Evolutionary conservation across 2,888 invertebrate genomes (phyloP).

Genomic region (Acronicta aceris): DNA sequence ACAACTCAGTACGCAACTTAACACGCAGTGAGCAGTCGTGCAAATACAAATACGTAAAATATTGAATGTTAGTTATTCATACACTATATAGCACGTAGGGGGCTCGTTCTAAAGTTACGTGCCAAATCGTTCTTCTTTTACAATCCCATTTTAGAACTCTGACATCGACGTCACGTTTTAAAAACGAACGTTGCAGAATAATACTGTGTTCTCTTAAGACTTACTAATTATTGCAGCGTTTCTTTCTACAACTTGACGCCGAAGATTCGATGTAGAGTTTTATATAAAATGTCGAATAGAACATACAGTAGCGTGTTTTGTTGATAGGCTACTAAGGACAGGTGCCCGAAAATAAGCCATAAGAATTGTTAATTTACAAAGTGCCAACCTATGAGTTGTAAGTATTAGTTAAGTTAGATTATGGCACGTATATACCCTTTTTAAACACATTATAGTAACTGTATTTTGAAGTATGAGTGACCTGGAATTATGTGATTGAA

Average conservation of each 20-base stretch:
- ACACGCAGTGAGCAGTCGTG: constrained; percentile 50
- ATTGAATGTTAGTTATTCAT: constrained; percentile 74
- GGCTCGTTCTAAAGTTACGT: constrained; percentile 66
- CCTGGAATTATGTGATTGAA: not conserved
- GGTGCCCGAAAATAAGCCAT: constrained; percentile 38
- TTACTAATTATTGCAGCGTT: constrained; percentile 9
- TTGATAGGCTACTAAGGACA: constrained; percentile 37
- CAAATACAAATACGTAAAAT: constrained; percentile 73
- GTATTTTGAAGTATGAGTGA: constrained; percentile 50
- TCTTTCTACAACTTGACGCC: constrained; percentile 26
- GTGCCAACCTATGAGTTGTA: constrained; percentile 64
- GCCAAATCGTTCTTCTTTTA: constrained; percentile 68
- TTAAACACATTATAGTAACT: constrained; percentile 39
- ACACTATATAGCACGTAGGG: constrained; percentile 69
- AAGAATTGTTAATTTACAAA: constrained; percentile 56
- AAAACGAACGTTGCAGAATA: constrained; percentile 18
- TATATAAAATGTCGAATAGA: constrained; percentile 36
- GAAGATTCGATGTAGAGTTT: constrained; percentile 23
- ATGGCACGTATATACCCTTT: constrained; percentile 59
- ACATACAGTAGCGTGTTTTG: constrained; percentile 32
- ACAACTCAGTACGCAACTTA: constrained; percentile 54
- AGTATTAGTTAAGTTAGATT: constrained; percentile 51
- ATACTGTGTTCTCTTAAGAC: constrained; percentile 10
- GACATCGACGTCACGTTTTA: constrained; percentile 34
- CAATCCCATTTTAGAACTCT: constrained; percentile 34